Conservation (phyloP, 2,113 vertebrate species). For the Misgurnus mizolepis region DNA sequence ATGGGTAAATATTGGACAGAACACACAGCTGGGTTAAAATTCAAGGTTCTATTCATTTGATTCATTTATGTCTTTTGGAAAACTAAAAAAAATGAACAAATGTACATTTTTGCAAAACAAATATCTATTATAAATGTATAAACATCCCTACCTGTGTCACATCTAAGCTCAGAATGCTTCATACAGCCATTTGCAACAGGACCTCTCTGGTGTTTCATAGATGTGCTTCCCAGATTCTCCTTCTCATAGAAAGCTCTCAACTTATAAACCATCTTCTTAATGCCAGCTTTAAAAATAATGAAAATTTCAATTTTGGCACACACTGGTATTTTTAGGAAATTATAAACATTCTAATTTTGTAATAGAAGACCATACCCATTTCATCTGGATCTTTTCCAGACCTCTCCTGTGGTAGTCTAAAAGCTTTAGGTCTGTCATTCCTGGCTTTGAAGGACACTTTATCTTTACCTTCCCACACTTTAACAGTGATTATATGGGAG, state of each 20-base stretch:
- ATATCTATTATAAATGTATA: neutral
- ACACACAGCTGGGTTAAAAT: too few relatives aligned
- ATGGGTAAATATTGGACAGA: too few relatives aligned
- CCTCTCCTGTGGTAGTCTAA: conserved; percentile 51
- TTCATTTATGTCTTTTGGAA: too few relatives aligned
- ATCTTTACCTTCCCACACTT: conserved; percentile 77
- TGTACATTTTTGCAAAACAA: too few relatives aligned
- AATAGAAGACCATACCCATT: conserved; percentile 55
- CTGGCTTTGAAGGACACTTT: conserved; percentile 69
- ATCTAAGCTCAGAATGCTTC: conserved; percentile 19
- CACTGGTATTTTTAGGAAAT: neutral
- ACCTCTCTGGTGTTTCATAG: conserved; percentile 24
- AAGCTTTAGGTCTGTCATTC: conserved; percentile 60
- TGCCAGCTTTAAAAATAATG: conserved; percentile 58
- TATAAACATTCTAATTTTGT: neutral
- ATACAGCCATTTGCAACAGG: neutral
- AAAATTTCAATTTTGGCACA: too few relatives aligned
- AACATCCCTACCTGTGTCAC: conserved; percentile 49
- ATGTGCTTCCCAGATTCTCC: conserved; percentile 40
- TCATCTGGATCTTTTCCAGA: conserved; percentile 47
- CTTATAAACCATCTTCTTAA: conserved; percentile 64
- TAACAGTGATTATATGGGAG: conserved; percentile 75
- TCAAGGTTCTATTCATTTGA: too few relatives aligned
- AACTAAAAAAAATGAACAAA: too few relatives aligned
- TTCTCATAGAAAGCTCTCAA: conserved; percentile 65